A percentile compares a stretch with the other conserved stretches of the same genome.
phyloP scores from a whole-genome alignment of 2,113 vertebrate species.

The Nanorana parkeri region DNA sequence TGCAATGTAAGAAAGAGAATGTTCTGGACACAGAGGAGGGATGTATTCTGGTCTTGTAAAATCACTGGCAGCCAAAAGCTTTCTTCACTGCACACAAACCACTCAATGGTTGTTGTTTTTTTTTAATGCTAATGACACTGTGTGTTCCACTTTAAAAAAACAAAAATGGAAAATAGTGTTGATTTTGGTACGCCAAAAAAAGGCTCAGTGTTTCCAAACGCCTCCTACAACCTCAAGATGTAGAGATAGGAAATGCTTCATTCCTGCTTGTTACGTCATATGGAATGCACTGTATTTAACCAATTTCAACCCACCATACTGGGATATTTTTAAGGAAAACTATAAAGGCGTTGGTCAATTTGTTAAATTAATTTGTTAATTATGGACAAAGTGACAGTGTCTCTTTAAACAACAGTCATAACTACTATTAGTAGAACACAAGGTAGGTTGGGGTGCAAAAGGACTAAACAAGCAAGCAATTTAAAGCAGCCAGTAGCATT shows the following conservation, averaged over 20 bases:
- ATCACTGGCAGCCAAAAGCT: constrained; percentile 31
- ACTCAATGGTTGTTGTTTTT: constrained; percentile 13
- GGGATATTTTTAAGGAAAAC: too few relatives aligned
- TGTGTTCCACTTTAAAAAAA: constrained; percentile 15
- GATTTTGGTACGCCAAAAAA: constrained; percentile 25
- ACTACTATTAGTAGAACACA: too few relatives aligned
- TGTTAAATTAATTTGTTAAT: too few relatives aligned
- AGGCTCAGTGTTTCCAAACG: constrained; percentile 29
- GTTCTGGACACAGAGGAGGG: background rate
- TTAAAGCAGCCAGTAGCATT: too few relatives aligned
- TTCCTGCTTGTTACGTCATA: constrained; percentile 1
- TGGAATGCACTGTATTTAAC: background rate
- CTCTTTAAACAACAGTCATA: too few relatives aligned
- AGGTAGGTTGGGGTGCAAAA: too few relatives aligned
- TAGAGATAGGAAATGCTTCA: background rate
- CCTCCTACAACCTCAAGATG: background rate
- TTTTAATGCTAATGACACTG: constrained; percentile 38
- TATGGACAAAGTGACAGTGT: too few relatives aligned
- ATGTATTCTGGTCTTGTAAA: background rate
- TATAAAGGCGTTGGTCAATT: too few relatives aligned
- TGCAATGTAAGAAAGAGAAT: too few relatives aligned
- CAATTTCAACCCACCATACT: background rate
- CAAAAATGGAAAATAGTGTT: constrained; percentile 4
- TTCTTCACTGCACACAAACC: constrained; percentile 18
- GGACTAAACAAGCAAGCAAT: too few relatives aligned